These are phyloP conservation scores for Scolanthus callimorphus DNA, from an alignment of 92 coral and sea anemone species.

Conservation along the genomic window DNA sequence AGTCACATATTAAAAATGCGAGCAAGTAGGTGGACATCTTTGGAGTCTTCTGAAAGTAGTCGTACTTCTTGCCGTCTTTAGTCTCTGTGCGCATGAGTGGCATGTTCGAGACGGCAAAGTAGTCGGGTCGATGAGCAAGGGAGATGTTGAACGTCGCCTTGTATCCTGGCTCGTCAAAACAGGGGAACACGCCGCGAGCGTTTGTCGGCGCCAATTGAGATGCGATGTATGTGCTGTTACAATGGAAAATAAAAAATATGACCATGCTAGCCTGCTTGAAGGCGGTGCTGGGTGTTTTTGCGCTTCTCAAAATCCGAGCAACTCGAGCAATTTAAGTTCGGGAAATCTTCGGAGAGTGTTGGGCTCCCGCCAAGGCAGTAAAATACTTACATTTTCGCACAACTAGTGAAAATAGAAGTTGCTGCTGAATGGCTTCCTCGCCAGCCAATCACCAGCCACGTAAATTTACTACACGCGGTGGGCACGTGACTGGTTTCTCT, in stretches of 20 bases:
- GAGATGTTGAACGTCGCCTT: constrained; percentile 76
- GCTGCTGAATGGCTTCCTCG: too few relatives aligned
- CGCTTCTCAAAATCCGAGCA: too few relatives aligned
- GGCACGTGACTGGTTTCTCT: too few relatives aligned
- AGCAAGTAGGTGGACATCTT: constrained; percentile 90
- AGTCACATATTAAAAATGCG: constrained; percentile 93
- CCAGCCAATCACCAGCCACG: too few relatives aligned
- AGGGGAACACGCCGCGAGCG: constrained; percentile 91
- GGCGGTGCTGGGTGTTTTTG: too few relatives aligned
- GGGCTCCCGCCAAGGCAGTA: too few relatives aligned
- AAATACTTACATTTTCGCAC: too few relatives aligned
- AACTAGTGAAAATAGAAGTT: too few relatives aligned
- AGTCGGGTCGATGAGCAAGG: constrained; percentile 28
- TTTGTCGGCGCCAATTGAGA: constrained; percentile 96
- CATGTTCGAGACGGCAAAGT: constrained; percentile 80
- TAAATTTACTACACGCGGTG: too few relatives aligned
- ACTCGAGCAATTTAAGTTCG: too few relatives aligned
- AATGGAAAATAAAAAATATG: too few relatives aligned
- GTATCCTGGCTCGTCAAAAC: constrained; percentile 91
- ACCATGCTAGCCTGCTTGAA: neutral
- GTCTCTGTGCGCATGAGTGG: constrained; percentile 25
- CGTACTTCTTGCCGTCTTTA: constrained; percentile 34
- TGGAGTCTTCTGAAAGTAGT: constrained; percentile 59
- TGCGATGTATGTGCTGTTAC: constrained; percentile 68
- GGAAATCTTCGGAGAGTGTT: too few relatives aligned